phyloP scores from a whole-genome alignment of 2,797 vertebrate genomes.

The Linurgus olivaceus region DNA sequence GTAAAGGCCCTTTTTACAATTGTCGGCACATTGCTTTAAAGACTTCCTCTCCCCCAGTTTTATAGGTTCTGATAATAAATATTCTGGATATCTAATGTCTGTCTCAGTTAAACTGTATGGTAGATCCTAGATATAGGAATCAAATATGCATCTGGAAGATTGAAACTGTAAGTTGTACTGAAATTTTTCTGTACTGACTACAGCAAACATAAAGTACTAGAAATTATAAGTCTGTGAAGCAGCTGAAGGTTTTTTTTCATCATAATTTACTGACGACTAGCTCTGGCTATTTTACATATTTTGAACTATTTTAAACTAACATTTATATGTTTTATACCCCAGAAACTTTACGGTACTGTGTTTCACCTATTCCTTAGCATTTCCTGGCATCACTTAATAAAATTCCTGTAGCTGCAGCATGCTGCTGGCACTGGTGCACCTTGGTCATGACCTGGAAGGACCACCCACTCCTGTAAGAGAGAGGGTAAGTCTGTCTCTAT shows the following conservation, averaged over 20 bases:
- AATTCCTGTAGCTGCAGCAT: not conserved
- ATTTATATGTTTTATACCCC: not conserved
- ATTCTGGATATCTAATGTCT: slow-evolving; percentile 5
- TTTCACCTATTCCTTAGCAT: not conserved
- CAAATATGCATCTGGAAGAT: not conserved
- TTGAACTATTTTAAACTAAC: not conserved
- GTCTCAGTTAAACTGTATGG: not conserved
- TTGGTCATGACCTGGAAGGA: slow-evolving; percentile 63
- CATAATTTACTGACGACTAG: not conserved
- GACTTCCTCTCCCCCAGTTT: not conserved
- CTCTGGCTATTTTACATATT: not conserved
- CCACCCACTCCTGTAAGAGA: slow-evolving; percentile 68
- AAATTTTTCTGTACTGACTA: not conserved
- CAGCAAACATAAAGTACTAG: not conserved
- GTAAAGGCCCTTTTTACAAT: not conserved
- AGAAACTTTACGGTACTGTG: not conserved
- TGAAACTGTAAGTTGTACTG: not conserved
- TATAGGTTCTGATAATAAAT: slow-evolving; percentile 26
- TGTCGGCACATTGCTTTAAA: not conserved
- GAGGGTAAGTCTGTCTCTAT: slow-evolving; percentile 15
- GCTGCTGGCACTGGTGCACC: not conserved
- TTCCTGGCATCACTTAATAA: slow-evolving; percentile 7
- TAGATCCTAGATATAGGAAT: not conserved
- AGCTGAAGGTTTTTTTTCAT: not conserved
- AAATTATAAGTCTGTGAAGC: not conserved